phyloP scores from a whole-genome alignment of 2,888 invertebrate genomes.

The Limnephilus lunatus region DNA sequence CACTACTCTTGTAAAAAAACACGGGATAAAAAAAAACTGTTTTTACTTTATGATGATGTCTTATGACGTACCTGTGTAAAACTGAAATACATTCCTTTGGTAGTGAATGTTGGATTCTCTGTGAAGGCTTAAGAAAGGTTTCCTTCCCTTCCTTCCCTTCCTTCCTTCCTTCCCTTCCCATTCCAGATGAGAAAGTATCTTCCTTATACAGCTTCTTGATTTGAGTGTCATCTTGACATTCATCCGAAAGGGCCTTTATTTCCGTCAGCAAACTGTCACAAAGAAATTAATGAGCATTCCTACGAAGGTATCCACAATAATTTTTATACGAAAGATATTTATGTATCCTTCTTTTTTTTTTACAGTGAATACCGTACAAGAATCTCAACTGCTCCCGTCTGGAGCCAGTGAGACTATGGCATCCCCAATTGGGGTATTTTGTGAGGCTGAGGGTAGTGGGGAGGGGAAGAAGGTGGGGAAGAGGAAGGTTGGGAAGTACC shows the following conservation, averaged over 20 bases:
- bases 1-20: no score
- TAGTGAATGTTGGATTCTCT: background rate
- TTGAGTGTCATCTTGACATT: slow-evolving; percentile 2
- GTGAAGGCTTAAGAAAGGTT: background rate
- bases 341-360: no score
- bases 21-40: no score
- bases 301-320: background rate
- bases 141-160: no score
- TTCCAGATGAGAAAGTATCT: background rate
- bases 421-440: no score
- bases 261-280: background rate
- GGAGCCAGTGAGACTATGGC: no score
- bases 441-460: no score
- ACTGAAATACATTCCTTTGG: background rate
- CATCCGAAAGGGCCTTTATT: background rate
- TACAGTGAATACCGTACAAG: no score
- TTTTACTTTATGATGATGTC: background rate
- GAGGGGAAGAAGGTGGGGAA: no score
- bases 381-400: no score
- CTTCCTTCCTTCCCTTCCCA: background rate
- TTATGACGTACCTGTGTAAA: background rate
- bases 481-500: no score
- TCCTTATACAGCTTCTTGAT: background rate
- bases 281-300: background rate
- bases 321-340: background rate